Base-by-base conservation (phyloP, 2,113 vertebrate genomes). In the Hydrochoerus hydrochaeris region DNA sequence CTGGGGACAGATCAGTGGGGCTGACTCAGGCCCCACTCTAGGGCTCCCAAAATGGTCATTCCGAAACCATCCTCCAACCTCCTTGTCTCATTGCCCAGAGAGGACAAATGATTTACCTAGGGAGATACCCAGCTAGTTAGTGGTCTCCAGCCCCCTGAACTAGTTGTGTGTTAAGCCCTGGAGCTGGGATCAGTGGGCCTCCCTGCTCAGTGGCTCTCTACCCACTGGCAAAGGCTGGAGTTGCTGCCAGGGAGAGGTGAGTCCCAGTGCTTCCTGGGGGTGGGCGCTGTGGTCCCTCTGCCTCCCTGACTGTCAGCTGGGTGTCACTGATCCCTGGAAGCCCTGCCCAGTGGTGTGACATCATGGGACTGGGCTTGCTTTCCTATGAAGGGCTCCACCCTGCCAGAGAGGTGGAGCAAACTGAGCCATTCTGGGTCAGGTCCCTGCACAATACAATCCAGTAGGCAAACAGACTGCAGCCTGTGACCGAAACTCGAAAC, bases 401-500 rank as follows among this genome's bases (percentile, higher is more conserved):
- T 20, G 58, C 90, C 22, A 17, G 41, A 11, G 38, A 13, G 58
- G n/a, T 0, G 32, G 16, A 49, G 49, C 77, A n/a, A n/a, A n/a
- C n/a, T n/a, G 57, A 54, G 32, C 54, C 6, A 2, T 32, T 28
- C 20, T 38, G 54, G 28, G 44, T 20, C 35, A 7, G 9, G 12
- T 9, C 41, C 4, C 41, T 54, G 2, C 7, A 30, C 35, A 38
- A 3, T 22, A 17, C 41, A 24, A 24, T 26, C 54, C 24, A 2
- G 5, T 20, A 20, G 52, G 73, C 69, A 28, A 12, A 7, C 52
- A 52, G 38, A 38, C 30, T 3, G 0, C 32, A 0, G 12, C 14
- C 14, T 32, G 67, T 46, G 32, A 81, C 77, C 13, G n/a, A 87
- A 91, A 93, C 90, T 71, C 58, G n/a, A 86, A 91, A 80, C 77